Evolutionary conservation across 1,140 invertebrate genomes (phyloP).

Genomic region (Epicauta chinensis): DNA sequence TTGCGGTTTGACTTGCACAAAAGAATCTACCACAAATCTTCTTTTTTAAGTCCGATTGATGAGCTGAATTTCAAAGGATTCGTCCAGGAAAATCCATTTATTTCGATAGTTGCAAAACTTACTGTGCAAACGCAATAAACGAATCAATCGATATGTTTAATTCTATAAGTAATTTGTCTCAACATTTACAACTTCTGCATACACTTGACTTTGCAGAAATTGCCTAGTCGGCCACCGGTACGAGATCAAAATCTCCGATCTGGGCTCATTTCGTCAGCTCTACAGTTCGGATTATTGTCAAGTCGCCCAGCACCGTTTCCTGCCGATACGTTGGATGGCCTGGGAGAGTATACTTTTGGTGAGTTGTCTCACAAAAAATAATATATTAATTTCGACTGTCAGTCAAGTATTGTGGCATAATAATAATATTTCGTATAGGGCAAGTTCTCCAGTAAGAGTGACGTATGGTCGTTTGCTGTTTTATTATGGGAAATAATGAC

Average conservation of each 20-base stretch:
- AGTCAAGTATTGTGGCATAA: too few relatives aligned
- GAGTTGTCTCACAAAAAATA: too few relatives aligned
- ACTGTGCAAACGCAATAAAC: too few relatives aligned
- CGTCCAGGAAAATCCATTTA: too few relatives aligned
- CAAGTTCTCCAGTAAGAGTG: conserved; percentile 78
- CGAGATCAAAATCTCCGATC: conserved; percentile 69
- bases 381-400: too few relatives aligned
- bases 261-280: conserved; percentile 60
- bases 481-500: conserved; percentile 86
- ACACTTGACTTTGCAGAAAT: conserved; percentile 64
- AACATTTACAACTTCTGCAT: background rate
- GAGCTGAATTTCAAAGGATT: too few relatives aligned
- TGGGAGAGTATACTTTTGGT: conserved; percentile 66
- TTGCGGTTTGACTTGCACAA: too few relatives aligned
- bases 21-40: too few relatives aligned
- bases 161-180: too few relatives aligned
- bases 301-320: conserved; percentile 51
- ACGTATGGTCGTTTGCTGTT: conserved; percentile 87
- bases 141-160: too few relatives aligned
- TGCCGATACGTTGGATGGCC: conserved; percentile 63
- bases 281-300: conserved; percentile 66
- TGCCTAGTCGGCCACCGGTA: conserved; percentile 66
- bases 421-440: conserved; percentile 46
- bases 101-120: too few relatives aligned
- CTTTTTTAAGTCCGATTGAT: too few relatives aligned